Conservation (phyloP, 2,888 invertebrate species). For the Slavum lentiscoides region DNA sequence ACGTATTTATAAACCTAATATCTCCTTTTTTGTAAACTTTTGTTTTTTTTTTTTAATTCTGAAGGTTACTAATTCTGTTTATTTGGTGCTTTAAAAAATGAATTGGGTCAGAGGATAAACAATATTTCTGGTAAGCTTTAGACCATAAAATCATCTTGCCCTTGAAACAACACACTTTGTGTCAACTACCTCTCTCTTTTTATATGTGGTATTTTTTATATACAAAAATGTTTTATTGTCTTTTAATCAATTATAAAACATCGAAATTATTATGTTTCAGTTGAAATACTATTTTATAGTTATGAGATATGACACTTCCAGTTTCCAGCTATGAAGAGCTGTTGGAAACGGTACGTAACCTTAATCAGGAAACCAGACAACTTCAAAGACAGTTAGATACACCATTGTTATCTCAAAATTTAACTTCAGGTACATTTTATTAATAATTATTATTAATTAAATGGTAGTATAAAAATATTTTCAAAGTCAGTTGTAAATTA, state of each 20-base stretch:
- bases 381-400: conserved; percentile 63
- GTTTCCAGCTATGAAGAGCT: conserved; percentile 69
- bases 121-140: conserved; percentile 16
- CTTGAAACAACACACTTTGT: conserved; percentile 31
- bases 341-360: conserved; percentile 65
- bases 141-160: conserved; percentile 24
- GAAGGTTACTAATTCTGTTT: conserved; percentile 13
- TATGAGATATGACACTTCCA: conserved; percentile 63
- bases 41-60: conserved; percentile 1
- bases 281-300: conserved; percentile 58
- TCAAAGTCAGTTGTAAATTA: not conserved
- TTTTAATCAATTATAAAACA: conserved; percentile 10
- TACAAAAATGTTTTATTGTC: conserved; percentile 10
- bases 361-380: conserved; percentile 66
- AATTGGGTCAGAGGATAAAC: conserved; percentile 23
- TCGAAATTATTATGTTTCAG: conserved; percentile 55
- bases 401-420: conserved; percentile 59
- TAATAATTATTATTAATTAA: too few species aligned
- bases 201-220: conserved; percentile 13
- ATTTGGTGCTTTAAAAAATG: conserved; percentile 28
- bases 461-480: not conserved
- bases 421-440: conserved; percentile 57
- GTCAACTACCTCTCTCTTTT: conserved; percentile 33
- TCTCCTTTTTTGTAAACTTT: conserved; percentile 27
- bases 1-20: conserved; percentile 37